Percentiles rank a stretch among this genome's conserved stretches.
Evolutionary conservation across 1,140 invertebrate genomes (phyloP).

Genomic region (Zaprionus inermis): DNA sequence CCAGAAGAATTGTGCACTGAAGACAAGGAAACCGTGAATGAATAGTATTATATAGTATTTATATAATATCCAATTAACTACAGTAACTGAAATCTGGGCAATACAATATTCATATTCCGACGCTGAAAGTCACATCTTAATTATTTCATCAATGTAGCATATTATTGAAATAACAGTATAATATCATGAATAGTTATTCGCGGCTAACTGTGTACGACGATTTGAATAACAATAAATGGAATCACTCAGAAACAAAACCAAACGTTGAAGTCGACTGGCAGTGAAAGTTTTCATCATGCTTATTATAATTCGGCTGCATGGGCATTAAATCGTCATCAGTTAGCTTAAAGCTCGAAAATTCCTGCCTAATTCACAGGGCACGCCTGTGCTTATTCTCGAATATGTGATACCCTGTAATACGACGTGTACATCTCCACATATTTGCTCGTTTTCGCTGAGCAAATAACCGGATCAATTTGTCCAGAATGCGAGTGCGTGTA

Average conservation of each 20-base stretch:
- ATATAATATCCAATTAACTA: conserved; percentile 4
- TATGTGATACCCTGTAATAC: conserved; percentile 11
- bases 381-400: not conserved
- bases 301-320: conserved; percentile 47
- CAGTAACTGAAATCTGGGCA: conserved; percentile 8
- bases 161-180: conserved; percentile 40
- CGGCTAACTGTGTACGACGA: conserved; percentile 33
- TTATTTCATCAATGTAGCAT: conserved; percentile 35
- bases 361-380: conserved; percentile 8
- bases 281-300: conserved; percentile 49
- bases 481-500: conserved; percentile 8
- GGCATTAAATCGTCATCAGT: conserved; percentile 42
- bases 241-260: conserved; percentile 39
- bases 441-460: not conserved
- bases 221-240: conserved; percentile 56
- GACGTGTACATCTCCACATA: not conserved
- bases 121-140: conserved; percentile 37
- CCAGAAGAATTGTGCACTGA: conserved; percentile 15
- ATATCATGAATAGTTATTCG: conserved; percentile 35
- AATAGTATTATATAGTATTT: conserved; percentile 6
- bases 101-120: conserved; percentile 8
- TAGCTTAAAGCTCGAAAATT: conserved; percentile 16
- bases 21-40: conserved; percentile 39
- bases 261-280: conserved; percentile 8
- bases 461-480: conserved; percentile 22